Percentiles rank a stretch among this genome's conserved stretches.
phyloP scores from a whole-genome alignment of 2,797 vertebrate genomes.

The Gila robusta region DNA sequence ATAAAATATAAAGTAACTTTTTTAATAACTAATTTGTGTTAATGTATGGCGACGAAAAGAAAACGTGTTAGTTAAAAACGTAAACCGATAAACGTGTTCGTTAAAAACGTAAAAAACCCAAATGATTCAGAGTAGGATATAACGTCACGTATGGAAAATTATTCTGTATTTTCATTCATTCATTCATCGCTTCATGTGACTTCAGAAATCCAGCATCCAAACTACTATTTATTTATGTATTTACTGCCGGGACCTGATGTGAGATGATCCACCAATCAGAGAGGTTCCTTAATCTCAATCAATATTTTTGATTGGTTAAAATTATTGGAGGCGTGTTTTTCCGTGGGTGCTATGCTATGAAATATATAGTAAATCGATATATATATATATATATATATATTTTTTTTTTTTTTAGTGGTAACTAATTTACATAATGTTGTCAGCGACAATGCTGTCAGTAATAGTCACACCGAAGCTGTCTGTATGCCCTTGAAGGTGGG shows the following conservation, averaged over 20 bases:
- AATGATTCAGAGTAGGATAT: no score
- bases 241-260: neutral
- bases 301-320: no score
- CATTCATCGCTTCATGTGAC: neutral
- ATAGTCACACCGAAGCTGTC: constrained; percentile 78
- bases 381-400: neutral
- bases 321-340: neutral
- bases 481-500: constrained; percentile 80
- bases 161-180: no score
- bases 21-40: no score
- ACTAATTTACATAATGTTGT: constrained; percentile 5
- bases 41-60: neutral
- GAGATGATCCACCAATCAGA: neutral
- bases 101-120: no score
- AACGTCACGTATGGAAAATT: no score
- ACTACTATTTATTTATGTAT: no score
- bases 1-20: no score
- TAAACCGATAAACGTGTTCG: no score
- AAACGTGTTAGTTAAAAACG: neutral
- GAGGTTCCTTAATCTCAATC: neutral
- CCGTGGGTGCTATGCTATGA: neutral
- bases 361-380: neutral
- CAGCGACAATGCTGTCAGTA: constrained; percentile 70
- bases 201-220: neutral
- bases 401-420: neutral